Conservation (phyloP, 2,797 vertebrate species). For the Acridotheres tristis region DNA sequence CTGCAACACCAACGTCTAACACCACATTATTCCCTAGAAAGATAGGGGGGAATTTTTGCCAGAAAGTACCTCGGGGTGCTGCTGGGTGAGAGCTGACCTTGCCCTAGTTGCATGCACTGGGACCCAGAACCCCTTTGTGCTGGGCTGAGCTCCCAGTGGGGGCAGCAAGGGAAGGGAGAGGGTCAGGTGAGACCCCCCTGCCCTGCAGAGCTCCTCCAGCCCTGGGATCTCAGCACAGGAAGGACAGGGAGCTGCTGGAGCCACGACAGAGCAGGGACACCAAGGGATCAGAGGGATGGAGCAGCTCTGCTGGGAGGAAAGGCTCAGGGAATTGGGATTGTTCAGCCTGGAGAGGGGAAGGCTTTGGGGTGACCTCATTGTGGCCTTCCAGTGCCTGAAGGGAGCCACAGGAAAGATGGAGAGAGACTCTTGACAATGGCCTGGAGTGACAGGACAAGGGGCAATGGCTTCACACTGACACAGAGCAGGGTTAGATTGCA, state of each 20-base stretch:
- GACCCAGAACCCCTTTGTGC: not conserved
- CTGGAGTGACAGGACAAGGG: not conserved
- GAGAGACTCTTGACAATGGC: not conserved
- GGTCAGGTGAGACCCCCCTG: too few relatives aligned
- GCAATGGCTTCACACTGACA: not conserved
- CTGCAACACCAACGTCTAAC: not conserved
- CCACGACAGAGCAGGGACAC: too few relatives aligned
- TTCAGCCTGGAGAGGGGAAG: not conserved
- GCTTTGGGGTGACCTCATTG: not conserved
- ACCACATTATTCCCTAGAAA: not conserved
- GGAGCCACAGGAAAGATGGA: not conserved
- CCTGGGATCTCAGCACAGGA: too few relatives aligned
- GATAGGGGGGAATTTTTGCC: not conserved
- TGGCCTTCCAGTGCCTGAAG: not conserved
- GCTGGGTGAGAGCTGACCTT: not conserved
- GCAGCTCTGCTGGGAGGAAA: too few relatives aligned
- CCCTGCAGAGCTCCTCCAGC: too few relatives aligned
- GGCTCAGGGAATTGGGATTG: too few relatives aligned
- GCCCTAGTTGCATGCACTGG: rapidly evolving
- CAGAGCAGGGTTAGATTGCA: rapidly evolving
- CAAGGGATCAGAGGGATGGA: too few relatives aligned
- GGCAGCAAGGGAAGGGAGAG: not conserved
- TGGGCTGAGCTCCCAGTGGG: not conserved
- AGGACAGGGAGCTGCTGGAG: too few relatives aligned
- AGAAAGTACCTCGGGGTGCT: not conserved